Percentiles rank a stretch among this genome's conserved stretches.
phyloP scores from a whole-genome alignment of 2,888 invertebrate genomes.

The Blastobasis lacticolella region DNA sequence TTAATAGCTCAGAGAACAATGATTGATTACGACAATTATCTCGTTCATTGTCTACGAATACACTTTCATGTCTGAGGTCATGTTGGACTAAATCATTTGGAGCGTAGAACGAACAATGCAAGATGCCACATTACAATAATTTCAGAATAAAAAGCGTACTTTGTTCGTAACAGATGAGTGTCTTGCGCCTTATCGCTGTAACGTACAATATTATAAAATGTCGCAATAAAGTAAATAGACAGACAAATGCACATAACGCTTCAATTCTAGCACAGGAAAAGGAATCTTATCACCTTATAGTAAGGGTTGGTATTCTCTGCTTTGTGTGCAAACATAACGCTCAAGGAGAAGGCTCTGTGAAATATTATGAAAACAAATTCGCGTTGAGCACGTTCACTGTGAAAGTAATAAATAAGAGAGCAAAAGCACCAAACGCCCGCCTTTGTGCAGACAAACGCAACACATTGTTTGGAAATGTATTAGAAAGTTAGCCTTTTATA shows the following conservation, averaged over 20 bases:
- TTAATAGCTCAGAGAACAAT: too few relatives aligned
- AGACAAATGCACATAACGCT: constrained; percentile 55
- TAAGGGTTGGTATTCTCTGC: constrained; percentile 32
- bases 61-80: too few relatives aligned
- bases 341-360: constrained; percentile 42
- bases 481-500: constrained; percentile 30
- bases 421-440: constrained; percentile 35
- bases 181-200: constrained; percentile 57
- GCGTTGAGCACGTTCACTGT: constrained; percentile 68
- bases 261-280: constrained; percentile 19
- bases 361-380: constrained; percentile 74
- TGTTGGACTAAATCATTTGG: too few relatives aligned
- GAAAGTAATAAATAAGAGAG: constrained; percentile 68
- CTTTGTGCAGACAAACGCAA: constrained; percentile 38
- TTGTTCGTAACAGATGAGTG: constrained; percentile 48
- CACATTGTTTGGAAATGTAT: constrained; percentile 60
- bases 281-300: constrained; percentile 21
- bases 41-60: too few relatives aligned
- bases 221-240: constrained; percentile 69
- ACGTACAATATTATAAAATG: constrained; percentile 70
- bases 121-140: constrained; percentile 15
- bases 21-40: too few relatives aligned
- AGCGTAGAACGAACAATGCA: too few relatives aligned
- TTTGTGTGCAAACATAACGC: constrained; percentile 35
- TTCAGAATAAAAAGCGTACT: constrained; percentile 44